phyloP scores from a whole-genome alignment of 2,888 invertebrate species.

The Cylindroiulus punctatus region DNA sequence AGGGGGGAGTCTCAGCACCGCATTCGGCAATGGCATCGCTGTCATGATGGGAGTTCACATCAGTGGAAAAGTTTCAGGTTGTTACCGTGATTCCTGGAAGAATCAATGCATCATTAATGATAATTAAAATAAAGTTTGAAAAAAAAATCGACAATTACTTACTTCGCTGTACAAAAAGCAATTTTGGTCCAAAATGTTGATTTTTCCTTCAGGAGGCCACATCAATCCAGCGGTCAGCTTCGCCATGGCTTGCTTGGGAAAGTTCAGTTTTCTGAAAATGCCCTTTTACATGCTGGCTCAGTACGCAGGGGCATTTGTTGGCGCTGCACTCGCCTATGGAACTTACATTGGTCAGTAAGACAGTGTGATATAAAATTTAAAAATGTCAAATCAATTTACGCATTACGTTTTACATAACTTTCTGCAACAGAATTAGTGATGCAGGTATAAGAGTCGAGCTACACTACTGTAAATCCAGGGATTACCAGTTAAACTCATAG shows the following conservation, averaged over 20 bases:
- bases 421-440: not conserved
- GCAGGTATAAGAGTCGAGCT: not conserved
- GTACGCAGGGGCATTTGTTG: slow-evolving; percentile 63
- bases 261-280: slow-evolving; percentile 61
- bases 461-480: not conserved
- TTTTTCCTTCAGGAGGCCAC: slow-evolving; percentile 59
- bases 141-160: too few species aligned
- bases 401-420: not conserved
- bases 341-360: slow-evolving; percentile 50
- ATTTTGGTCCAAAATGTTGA: too few species aligned
- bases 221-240: slow-evolving; percentile 64
- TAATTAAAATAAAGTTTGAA: too few species aligned
- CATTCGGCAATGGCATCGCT: slow-evolving; percentile 44
- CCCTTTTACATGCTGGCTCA: slow-evolving; percentile 65
- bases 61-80: slow-evolving; percentile 47
- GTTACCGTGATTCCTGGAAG: not conserved
- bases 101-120: not conserved
- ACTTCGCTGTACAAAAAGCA: too few species aligned
- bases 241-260: slow-evolving; percentile 62
- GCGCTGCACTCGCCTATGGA: slow-evolving; percentile 18
- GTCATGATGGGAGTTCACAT: slow-evolving; percentile 52
- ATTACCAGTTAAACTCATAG: too few species aligned
- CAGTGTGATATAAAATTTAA: not conserved
- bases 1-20: not conserved
- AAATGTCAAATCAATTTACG: too few species aligned